Conservation (phyloP, 2,113 vertebrate species). For the Oreochromis tanganicae region DNA sequence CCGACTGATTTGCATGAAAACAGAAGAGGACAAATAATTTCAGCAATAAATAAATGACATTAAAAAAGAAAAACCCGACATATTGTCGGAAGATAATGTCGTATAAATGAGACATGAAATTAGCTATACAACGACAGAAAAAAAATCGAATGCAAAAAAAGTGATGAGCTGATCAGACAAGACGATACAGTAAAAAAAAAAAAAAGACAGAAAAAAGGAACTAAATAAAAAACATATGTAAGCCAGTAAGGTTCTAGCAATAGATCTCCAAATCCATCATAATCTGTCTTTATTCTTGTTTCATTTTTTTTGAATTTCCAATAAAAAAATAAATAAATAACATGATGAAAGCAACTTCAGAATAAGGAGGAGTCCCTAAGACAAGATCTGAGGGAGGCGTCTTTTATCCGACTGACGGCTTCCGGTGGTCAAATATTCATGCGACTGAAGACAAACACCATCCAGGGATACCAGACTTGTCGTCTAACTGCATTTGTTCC, state of each 20-base stretch:
- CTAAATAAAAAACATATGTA: conserved; percentile 55
- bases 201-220: conserved; percentile 62
- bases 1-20: conserved; percentile 70
- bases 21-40: conserved; percentile 73
- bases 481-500: conserved; percentile 83
- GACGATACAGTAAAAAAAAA: conserved; percentile 71
- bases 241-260: conserved; percentile 77
- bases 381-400: conserved; percentile 66
- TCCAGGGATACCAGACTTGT: conserved; percentile 80
- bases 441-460: conserved; percentile 84
- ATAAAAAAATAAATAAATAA: conserved; percentile 75
- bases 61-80: conserved; percentile 70
- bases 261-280: conserved; percentile 78
- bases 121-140: conserved; percentile 69
- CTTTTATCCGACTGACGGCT: conserved; percentile 73
- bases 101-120: conserved; percentile 56
- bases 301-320: conserved; percentile 53
- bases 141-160: conserved; percentile 9
- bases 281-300: conserved; percentile 78
- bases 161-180: conserved; percentile 44
- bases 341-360: conserved; percentile 74
- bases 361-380: conserved; percentile 72
- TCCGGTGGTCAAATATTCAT: conserved; percentile 86
- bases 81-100: conserved; percentile 74
- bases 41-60: conserved; percentile 56